Percentiles rank a stretch among this genome's conserved stretches.
These are phyloP conservation scores for Terebella lapidaria DNA, from an alignment of 2,888 invertebrate species.

Conservation along the genomic window DNA sequence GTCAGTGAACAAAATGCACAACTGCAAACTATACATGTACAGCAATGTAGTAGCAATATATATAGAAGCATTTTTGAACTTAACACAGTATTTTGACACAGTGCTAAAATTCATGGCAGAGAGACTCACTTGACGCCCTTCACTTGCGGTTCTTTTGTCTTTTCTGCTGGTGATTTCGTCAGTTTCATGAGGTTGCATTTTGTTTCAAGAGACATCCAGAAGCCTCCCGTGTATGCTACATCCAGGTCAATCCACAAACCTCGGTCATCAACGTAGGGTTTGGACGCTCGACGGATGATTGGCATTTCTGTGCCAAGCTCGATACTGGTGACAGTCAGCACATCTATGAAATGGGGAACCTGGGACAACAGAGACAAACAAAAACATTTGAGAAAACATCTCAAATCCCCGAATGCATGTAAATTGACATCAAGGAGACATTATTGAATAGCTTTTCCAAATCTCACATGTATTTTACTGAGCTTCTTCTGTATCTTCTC, in stretches of 20 bases:
- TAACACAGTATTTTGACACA: too few relatives aligned
- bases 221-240: conserved; percentile 67
- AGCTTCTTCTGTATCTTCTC: conserved; percentile 81
- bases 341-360: conserved; percentile 82
- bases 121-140: too few relatives aligned
- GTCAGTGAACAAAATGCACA: too few relatives aligned
- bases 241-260: conserved; percentile 87
- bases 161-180: conserved; percentile 30
- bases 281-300: conserved; percentile 42
- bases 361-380: conserved; percentile 20
- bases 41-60: too few relatives aligned
- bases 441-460: too few relatives aligned
- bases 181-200: conserved; percentile 78
- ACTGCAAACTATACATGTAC: too few relatives aligned
- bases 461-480: conserved; percentile 70
- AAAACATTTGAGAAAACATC: too few relatives aligned
- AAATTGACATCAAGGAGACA: too few relatives aligned
- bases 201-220: conserved; percentile 78
- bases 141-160: background rate
- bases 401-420: too few relatives aligned
- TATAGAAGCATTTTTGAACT: too few relatives aligned
- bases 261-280: conserved; percentile 69
- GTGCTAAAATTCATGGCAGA: too few relatives aligned
- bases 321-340: conserved; percentile 70
- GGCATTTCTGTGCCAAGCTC: conserved; percentile 61